phyloP scores from a whole-genome alignment of 2,888 invertebrate genomes.

The Drosophila pullipes region DNA sequence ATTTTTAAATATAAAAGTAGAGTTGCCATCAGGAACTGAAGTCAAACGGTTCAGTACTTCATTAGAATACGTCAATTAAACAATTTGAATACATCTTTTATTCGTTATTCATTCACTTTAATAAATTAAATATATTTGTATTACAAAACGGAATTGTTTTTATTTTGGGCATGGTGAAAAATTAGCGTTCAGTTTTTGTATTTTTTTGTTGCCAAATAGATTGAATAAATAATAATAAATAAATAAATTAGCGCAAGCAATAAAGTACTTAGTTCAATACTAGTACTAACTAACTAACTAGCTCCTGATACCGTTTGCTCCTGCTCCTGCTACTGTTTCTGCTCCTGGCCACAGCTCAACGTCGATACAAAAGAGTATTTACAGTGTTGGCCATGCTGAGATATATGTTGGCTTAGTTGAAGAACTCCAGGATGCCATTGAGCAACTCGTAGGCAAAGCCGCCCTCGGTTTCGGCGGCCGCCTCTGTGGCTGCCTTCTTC shows the following conservation, averaged over 20 bases:
- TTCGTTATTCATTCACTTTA: conserved; percentile 31
- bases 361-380: conserved; percentile 78
- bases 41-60: background rate
- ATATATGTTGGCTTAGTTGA: conserved; percentile 80
- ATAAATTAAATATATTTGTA: conserved; percentile 42
- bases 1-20: background rate
- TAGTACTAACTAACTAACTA: conserved; percentile 30
- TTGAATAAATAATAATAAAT: conserved; percentile 45
- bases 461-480: conserved; percentile 51
- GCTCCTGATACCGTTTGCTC: background rate
- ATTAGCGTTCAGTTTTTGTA: background rate
- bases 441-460: conserved; percentile 81
- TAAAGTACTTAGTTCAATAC: conserved; percentile 6
- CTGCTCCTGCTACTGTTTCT: background rate
- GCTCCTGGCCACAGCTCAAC: conserved; percentile 40
- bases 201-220: conserved; percentile 13
- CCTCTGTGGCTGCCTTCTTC: conserved; percentile 80
- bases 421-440: conserved; percentile 84
- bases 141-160: conserved; percentile 11
- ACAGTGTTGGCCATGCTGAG: conserved; percentile 78
- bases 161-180: background rate
- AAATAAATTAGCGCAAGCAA: conserved; percentile 28
- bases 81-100: conserved; percentile 18
- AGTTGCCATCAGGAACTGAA: background rate
- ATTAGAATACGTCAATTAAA: background rate